These are phyloP conservation scores for Eriosoma lanigerum DNA, from an alignment of 1,140 invertebrate species.

Conservation along the genomic window DNA sequence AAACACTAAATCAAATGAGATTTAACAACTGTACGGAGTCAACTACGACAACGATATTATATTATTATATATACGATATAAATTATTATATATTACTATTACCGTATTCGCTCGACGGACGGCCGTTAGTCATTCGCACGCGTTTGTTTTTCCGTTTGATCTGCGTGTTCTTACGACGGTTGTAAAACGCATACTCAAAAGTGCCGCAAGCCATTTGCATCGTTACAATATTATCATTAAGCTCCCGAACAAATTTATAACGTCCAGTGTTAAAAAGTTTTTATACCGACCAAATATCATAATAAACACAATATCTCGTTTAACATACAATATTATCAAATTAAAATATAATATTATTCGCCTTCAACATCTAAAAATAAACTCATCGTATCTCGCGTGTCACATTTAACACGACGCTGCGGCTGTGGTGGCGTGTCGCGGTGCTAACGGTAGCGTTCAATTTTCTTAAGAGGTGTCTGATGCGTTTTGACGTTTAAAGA, in stretches of 20 bases:
- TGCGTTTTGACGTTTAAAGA: background rate
- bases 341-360: slow-evolving; percentile 6
- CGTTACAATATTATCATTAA: background rate
- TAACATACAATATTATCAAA: too few species aligned
- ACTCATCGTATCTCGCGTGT: background rate
- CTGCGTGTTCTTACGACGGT: background rate
- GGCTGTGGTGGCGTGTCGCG: background rate
- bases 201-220: background rate
- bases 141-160: slow-evolving; percentile 22
- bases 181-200: slow-evolving; percentile 11
- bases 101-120: background rate
- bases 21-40: background rate
- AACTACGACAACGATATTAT: background rate
- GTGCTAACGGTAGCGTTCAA: background rate
- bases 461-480: background rate
- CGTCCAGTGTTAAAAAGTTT: background rate
- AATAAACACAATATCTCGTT: too few species aligned
- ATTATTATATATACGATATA: background rate
- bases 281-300: too few species aligned
- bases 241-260: background rate
- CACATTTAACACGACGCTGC: background rate
- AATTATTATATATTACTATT: slow-evolving; percentile 6
- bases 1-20: slow-evolving; percentile 16
- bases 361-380: slow-evolving; percentile 7
- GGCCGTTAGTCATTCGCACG: background rate